Percentiles rank a stretch among this genome's conserved stretches.
Conservation (phyloP, 2,113 vertebrate species). For the Heterocephalus glaber region DNA sequence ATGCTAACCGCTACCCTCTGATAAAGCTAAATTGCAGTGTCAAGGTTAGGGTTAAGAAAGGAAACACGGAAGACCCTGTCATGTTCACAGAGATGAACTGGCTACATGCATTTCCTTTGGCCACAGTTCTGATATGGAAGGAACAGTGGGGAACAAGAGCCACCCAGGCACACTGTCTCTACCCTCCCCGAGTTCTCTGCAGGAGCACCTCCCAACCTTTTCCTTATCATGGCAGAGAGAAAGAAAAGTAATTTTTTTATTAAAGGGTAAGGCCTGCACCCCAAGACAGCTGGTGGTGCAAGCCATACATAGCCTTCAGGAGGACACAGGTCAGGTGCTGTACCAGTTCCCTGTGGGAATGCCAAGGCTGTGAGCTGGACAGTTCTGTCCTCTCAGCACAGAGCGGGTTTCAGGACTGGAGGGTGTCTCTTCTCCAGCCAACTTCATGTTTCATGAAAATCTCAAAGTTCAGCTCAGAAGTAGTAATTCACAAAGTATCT, state of each 20-base stretch:
- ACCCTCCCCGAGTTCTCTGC: not conserved
- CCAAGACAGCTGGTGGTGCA: not conserved
- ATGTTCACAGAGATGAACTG: not conserved
- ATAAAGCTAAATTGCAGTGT: not conserved
- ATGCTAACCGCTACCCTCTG: not conserved
- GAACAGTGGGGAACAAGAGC: not conserved
- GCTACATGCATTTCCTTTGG: not conserved
- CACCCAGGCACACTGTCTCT: not conserved
- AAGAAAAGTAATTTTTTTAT: not conserved
- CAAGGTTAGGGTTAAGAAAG: not conserved
- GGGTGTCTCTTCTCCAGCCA: not conserved
- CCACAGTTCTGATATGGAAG: not conserved
- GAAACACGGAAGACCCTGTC: not conserved
- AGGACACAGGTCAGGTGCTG: not conserved
- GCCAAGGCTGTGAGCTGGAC: not conserved
- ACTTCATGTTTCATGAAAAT: not conserved
- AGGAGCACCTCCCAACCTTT: not conserved
- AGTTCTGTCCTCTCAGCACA: not conserved
- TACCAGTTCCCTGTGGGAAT: not conserved
- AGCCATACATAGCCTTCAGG: not conserved
- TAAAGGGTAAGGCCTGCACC: not conserved
- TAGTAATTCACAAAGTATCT: not conserved
- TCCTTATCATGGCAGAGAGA: not conserved
- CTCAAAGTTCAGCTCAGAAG: constrained; percentile 23
- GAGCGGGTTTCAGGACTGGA: not conserved